Conservation (phyloP, 2,888 invertebrate genomes). For the Trachelus troglodyta region DNA sequence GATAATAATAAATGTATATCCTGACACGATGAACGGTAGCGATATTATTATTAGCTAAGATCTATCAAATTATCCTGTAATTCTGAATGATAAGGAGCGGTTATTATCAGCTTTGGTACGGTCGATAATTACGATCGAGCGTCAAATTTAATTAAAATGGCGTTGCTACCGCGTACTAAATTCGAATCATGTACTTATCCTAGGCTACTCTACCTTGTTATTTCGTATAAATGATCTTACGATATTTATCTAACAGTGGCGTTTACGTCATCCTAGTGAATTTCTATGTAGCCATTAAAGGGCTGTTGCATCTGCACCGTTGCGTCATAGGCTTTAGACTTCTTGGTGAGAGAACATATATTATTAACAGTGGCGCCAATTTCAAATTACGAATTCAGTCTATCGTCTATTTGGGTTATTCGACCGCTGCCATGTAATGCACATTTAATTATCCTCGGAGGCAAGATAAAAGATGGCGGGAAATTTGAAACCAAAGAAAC, state of each 20-base stretch:
- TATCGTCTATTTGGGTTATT: background rate
- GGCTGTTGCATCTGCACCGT: background rate
- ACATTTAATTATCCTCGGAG: background rate
- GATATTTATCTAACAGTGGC: too few relatives aligned
- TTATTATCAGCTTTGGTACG: too few relatives aligned
- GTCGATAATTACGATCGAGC: too few relatives aligned
- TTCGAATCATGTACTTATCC: too few relatives aligned
- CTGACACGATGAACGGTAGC: too few relatives aligned
- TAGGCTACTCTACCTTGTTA: too few relatives aligned
- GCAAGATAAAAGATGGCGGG: background rate
- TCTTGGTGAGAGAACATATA: background rate
- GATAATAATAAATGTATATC: background rate
- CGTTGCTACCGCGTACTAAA: too few relatives aligned
- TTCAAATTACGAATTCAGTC: background rate
- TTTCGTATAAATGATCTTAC: too few relatives aligned
- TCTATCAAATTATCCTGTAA: too few relatives aligned
- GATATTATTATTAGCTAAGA: too few relatives aligned
- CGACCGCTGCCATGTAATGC: background rate
- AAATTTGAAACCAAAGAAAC: background rate
- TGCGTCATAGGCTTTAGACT: background rate
- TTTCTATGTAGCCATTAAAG: background rate
- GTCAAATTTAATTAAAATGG: too few relatives aligned
- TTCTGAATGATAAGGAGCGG: too few relatives aligned
- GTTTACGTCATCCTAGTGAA: background rate
- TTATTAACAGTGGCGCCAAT: background rate